phyloP scores from a whole-genome alignment of 2,113 vertebrate genomes.

The Trematocara unimaculatum region DNA sequence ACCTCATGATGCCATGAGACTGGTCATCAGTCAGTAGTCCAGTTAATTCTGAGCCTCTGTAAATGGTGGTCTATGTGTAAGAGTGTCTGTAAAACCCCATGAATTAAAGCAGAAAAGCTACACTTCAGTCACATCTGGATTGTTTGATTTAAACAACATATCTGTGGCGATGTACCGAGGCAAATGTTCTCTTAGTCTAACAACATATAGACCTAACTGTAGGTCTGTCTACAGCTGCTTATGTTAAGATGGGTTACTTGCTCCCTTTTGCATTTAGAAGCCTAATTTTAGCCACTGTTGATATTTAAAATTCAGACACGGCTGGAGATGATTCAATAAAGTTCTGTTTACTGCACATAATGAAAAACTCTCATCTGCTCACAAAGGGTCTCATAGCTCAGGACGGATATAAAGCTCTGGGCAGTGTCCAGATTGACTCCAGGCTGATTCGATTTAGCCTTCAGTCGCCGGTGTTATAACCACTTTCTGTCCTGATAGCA shows the following conservation, averaged over 20 bases:
- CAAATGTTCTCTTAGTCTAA: not conserved
- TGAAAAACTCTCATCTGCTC: not conserved
- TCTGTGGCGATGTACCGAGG: not conserved
- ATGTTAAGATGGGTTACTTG: not conserved
- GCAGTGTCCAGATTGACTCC: not conserved
- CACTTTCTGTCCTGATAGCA: not conserved
- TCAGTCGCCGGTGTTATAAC: not conserved
- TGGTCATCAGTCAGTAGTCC: not conserved
- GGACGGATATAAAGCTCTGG: not conserved
- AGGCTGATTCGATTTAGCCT: not conserved
- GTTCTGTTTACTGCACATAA: not conserved
- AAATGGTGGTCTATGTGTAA: not conserved
- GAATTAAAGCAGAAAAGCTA: not conserved
- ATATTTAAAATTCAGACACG: not conserved
- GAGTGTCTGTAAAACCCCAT: not conserved
- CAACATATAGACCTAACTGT: not conserved
- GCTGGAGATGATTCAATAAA: not conserved
- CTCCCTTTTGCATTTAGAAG: not conserved
- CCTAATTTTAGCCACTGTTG: not conserved
- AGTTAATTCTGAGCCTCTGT: not conserved
- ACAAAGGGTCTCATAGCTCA: not conserved
- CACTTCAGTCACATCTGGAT: not conserved
- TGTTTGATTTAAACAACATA: not conserved
- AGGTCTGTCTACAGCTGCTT: not conserved
- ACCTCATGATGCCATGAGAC: not conserved